Evolutionary conservation across 1,140 invertebrate genomes (phyloP).

Genomic region (Tenebrio molitor): DNA sequence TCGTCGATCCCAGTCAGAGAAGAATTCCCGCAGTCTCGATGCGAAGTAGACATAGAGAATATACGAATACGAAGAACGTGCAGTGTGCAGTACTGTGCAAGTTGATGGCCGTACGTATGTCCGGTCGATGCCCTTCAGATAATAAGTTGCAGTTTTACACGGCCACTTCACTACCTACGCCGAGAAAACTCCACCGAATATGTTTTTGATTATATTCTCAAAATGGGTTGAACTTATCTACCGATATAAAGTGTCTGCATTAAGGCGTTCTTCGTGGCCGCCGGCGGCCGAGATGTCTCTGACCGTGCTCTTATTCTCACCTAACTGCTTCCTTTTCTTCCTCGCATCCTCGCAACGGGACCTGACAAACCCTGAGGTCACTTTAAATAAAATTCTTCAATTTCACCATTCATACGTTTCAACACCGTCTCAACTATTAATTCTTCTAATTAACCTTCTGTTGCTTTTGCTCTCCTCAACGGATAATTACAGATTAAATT

Average conservation of each 20-base stretch:
- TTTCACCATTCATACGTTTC: slow-evolving; percentile 20
- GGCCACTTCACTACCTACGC: slow-evolving; percentile 42
- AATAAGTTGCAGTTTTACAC: slow-evolving; percentile 47
- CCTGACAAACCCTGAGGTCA: slow-evolving; percentile 19
- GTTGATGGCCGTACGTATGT: slow-evolving; percentile 43
- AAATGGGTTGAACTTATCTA: slow-evolving; percentile 44
- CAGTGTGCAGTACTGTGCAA: slow-evolving; percentile 43
- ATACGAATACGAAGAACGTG: slow-evolving; percentile 41
- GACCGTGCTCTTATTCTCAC: slow-evolving; percentile 36
- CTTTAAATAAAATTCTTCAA: slow-evolving; percentile 4
- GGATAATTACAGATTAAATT: slow-evolving; percentile 44
- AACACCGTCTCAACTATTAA: slow-evolving; percentile 18
- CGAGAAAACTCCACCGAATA: slow-evolving; percentile 45
- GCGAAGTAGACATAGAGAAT: slow-evolving; percentile 43
- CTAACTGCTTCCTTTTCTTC: slow-evolving; percentile 39
- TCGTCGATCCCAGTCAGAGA: slow-evolving; percentile 46
- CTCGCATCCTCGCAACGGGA: slow-evolving; percentile 14
- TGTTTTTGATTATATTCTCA: slow-evolving; percentile 43
- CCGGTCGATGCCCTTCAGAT: slow-evolving; percentile 46
- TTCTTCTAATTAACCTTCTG: slow-evolving; percentile 33
- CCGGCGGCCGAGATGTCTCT: slow-evolving; percentile 26
- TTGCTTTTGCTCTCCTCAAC: slow-evolving; percentile 22
- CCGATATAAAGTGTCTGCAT: slow-evolving; percentile 29
- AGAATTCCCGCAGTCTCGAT: slow-evolving; percentile 42
- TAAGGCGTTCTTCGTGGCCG: slow-evolving; percentile 15